Evolutionary conservation across 2,888 invertebrate species (phyloP).

Genomic region (Galeopsomyia nigrocyanea): DNA sequence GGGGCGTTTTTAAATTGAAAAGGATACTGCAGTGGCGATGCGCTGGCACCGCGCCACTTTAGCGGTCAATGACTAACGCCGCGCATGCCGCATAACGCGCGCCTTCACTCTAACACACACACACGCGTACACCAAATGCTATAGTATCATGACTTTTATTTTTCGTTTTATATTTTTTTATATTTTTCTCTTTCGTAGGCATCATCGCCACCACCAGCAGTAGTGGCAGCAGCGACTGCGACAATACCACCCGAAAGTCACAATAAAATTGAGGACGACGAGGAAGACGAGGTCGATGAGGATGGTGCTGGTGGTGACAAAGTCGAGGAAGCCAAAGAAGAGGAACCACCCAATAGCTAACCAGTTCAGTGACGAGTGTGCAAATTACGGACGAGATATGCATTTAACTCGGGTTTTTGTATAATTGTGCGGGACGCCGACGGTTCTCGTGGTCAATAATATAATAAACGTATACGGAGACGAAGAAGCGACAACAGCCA

Average conservation of each 20-base stretch:
- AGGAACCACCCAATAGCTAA: conserved; percentile 46
- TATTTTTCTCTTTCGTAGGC: neutral
- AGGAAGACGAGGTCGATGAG: conserved; percentile 12
- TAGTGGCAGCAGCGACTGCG: neutral
- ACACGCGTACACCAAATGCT: too few species aligned
- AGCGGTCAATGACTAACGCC: conserved; percentile 4
- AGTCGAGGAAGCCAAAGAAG: conserved; percentile 25
- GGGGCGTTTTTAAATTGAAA: conserved; percentile 16
- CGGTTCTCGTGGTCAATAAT: too few species aligned
- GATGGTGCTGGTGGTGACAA: conserved; percentile 28
- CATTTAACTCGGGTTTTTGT: too few species aligned
- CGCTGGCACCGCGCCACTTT: conserved; percentile 12
- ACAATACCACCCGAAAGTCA: conserved; percentile 5
- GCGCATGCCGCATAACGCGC: too few species aligned
- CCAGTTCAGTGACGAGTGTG: conserved; percentile 15
- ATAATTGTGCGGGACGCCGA: too few species aligned
- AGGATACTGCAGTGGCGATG: conserved; percentile 14
- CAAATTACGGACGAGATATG: too few species aligned
- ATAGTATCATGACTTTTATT: too few species aligned
- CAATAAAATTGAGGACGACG: neutral
- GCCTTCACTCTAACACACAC: too few species aligned
- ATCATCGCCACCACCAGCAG: neutral
- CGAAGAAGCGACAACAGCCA: too few species aligned
- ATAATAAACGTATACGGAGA: too few species aligned
- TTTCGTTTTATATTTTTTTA: too few species aligned